Conservation (phyloP, 2,797 vertebrate species). For the Poeciliopsis infans region DNA sequence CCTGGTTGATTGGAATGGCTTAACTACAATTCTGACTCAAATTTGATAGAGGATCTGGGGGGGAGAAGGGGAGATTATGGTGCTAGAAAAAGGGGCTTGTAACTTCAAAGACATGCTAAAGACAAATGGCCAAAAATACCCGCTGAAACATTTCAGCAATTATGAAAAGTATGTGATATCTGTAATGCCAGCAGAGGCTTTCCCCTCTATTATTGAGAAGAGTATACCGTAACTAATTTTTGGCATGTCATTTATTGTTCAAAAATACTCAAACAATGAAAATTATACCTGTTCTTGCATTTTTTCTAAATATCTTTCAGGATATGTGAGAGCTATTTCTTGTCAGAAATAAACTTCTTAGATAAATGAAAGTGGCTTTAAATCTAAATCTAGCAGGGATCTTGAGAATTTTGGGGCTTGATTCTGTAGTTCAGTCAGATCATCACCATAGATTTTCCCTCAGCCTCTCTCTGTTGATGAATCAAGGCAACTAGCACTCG, state of each 20-base stretch:
- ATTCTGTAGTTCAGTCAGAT: background rate
- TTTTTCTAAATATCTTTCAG: background rate
- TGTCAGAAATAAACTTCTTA: background rate
- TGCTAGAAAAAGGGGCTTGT: background rate
- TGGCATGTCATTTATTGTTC: background rate
- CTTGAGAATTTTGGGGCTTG: background rate
- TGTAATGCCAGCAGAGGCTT: background rate
- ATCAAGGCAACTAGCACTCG: slow-evolving; percentile 71
- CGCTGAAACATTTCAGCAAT: background rate
- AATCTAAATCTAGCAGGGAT: background rate
- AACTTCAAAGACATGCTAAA: background rate
- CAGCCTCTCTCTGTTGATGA: slow-evolving; percentile 71
- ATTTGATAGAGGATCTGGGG: background rate
- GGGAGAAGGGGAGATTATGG: background rate
- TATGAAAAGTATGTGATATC: background rate
- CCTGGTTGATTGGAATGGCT: background rate
- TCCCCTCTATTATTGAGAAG: background rate
- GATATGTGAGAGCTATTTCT: background rate
- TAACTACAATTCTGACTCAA: background rate
- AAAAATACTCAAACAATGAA: background rate
- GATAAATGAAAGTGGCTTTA: background rate
- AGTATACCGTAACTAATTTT: background rate
- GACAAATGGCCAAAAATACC: background rate
- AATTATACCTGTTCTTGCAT: background rate
- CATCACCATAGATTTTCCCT: slow-evolving; percentile 33